A percentile compares a stretch with the other conserved stretches of the same genome.
Evolutionary conservation across 2,113 vertebrate species (phyloP).

Genomic region (Rattus norvegicus): GRCr8 NC_086031.1:18496001-18496500

Average conservation of each 20-base stretch:
- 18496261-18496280: background rate
- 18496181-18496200: background rate
- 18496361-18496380: background rate
- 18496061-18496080: background rate
- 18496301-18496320: too few species aligned
- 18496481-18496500: background rate
- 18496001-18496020: background rate
- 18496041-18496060: background rate
- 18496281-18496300: too few species aligned
- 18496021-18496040: background rate
- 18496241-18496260: background rate
- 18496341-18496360: background rate
- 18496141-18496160: background rate
- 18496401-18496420: background rate
- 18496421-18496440: background rate
- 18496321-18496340: too few species aligned
- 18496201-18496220: background rate
- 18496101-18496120: background rate
- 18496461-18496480: background rate
- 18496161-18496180: background rate
- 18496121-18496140: too few species aligned
- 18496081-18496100: background rate
- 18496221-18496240: background rate
- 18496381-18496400: background rate
- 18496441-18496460: background rate